phyloP scores from a whole-genome alignment of 2,888 invertebrate species.

The Acronicta alni region DNA sequence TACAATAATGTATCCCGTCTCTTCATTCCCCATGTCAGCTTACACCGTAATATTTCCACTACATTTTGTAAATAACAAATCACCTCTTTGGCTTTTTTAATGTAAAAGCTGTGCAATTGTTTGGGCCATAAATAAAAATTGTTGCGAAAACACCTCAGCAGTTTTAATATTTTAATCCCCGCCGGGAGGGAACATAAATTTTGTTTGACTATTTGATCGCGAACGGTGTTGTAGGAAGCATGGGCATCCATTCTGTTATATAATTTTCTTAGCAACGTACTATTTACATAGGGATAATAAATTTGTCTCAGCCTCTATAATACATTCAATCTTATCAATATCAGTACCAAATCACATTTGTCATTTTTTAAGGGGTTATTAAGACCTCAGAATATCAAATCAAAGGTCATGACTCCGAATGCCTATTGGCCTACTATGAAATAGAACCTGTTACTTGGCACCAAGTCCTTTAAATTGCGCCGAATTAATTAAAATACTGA shows the following conservation, averaged over 20 bases:
- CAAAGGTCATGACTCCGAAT: too few relatives aligned
- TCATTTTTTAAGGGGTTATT: too few relatives aligned
- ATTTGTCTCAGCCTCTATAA: not conserved
- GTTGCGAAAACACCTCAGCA: slow-evolving; percentile 82
- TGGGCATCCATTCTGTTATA: slow-evolving; percentile 55
- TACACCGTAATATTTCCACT: slow-evolving; percentile 60
- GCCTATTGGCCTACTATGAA: too few relatives aligned
- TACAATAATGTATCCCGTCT: slow-evolving; percentile 15
- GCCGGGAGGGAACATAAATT: slow-evolving; percentile 75
- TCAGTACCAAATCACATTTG: too few relatives aligned
- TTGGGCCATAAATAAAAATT: slow-evolving; percentile 80
- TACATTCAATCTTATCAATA: too few relatives aligned
- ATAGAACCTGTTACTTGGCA: too few relatives aligned
- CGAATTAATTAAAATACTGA: too few relatives aligned
- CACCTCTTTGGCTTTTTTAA: slow-evolving; percentile 69
- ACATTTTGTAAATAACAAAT: slow-evolving; percentile 74
- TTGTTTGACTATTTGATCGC: slow-evolving; percentile 75
- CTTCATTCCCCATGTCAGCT: slow-evolving; percentile 35
- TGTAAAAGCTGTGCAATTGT: slow-evolving; percentile 74
- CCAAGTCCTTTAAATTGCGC: too few relatives aligned
- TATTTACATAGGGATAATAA: not conserved
- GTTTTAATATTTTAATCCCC: slow-evolving; percentile 84
- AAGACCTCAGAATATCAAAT: too few relatives aligned
- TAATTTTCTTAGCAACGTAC: slow-evolving; percentile 30
- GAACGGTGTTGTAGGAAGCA: slow-evolving; percentile 39